phyloP scores from a whole-genome alignment of 1,140 invertebrate species.

The Bombus impatiens region DNA sequence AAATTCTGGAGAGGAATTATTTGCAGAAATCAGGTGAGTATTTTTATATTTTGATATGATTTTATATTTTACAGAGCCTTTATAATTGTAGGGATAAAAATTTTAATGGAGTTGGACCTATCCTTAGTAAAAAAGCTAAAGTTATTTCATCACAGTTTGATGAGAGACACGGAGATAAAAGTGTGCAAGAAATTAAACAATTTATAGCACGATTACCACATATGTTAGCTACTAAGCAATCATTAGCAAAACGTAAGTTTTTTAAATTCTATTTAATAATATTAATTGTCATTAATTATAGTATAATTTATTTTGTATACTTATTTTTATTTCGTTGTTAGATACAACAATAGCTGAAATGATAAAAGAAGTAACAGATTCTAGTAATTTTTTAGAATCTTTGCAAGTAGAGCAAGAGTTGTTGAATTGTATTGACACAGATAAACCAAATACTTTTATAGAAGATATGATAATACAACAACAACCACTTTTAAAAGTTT shows the following conservation, averaged over 20 bases:
- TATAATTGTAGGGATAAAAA: constrained; percentile 90
- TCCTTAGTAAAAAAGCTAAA: constrained; percentile 94
- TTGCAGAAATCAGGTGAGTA: constrained; percentile 87
- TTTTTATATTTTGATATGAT: constrained; percentile 1
- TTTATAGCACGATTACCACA: constrained; percentile 95
- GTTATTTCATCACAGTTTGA: constrained; percentile 93
- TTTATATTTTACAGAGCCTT: not conserved
- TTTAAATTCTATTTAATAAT: not conserved
- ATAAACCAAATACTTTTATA: constrained; percentile 93
- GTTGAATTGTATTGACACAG: constrained; percentile 94
- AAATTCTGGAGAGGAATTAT: constrained; percentile 95
- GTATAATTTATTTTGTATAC: not conserved
- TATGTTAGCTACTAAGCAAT: constrained; percentile 93
- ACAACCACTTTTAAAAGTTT: constrained; percentile 90
- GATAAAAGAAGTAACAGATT: constrained; percentile 88
- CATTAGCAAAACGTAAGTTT: constrained; percentile 85
- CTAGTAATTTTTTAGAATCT: constrained; percentile 86
- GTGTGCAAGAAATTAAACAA: constrained; percentile 96
- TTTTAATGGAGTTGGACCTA: constrained; percentile 94
- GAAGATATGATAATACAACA: constrained; percentile 95
- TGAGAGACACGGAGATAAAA: constrained; percentile 92
- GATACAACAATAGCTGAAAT: constrained; percentile 90
- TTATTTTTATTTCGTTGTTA: constrained; percentile 72
- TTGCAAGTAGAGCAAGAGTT: constrained; percentile 94
- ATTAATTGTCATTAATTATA: constrained; percentile 1